phyloP scores from a whole-genome alignment of 2,113 vertebrate genomes.

The Labeo catla region DNA sequence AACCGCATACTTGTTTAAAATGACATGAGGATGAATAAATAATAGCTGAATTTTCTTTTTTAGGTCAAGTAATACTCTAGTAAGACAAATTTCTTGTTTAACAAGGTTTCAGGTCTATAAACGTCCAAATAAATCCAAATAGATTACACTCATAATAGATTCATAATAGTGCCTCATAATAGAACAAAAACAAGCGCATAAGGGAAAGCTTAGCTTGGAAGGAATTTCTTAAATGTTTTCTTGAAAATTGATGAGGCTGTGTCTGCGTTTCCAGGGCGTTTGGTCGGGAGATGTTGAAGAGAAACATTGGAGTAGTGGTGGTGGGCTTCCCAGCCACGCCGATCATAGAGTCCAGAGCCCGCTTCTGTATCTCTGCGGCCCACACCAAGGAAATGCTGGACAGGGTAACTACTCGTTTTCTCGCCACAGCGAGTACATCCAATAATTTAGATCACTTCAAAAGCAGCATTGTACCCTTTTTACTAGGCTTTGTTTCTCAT shows the following conservation, averaged over 20 bases:
- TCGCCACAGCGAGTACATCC: constrained; percentile 1
- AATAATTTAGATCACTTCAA: background rate
- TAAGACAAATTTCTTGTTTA: background rate
- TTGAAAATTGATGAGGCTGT: constrained; percentile 23
- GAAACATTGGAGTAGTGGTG: constrained; percentile 86
- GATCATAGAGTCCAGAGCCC: constrained; percentile 89
- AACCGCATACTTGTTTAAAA: background rate
- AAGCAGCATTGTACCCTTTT: background rate
- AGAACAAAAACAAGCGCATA: background rate
- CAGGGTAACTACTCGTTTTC: constrained; percentile 70
- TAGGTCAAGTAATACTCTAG: background rate
- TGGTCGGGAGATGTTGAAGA: constrained; percentile 87
- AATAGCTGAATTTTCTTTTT: background rate
- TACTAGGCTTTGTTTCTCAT: constrained; percentile 19
- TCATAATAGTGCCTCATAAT: constrained; percentile 10
- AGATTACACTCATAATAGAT: background rate
- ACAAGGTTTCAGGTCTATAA: background rate
- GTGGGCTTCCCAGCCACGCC: constrained; percentile 90
- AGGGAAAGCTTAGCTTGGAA: constrained; percentile 15
- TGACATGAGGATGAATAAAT: background rate
- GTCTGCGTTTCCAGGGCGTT: constrained; percentile 76
- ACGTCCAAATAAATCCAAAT: background rate
- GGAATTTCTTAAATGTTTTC: background rate
- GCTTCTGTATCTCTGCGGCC: constrained; percentile 87
- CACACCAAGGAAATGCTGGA: constrained; percentile 89